Evolutionary conservation across 2,888 invertebrate species (phyloP).

Genomic region (Dryocosmus kuriphilus): DNA sequence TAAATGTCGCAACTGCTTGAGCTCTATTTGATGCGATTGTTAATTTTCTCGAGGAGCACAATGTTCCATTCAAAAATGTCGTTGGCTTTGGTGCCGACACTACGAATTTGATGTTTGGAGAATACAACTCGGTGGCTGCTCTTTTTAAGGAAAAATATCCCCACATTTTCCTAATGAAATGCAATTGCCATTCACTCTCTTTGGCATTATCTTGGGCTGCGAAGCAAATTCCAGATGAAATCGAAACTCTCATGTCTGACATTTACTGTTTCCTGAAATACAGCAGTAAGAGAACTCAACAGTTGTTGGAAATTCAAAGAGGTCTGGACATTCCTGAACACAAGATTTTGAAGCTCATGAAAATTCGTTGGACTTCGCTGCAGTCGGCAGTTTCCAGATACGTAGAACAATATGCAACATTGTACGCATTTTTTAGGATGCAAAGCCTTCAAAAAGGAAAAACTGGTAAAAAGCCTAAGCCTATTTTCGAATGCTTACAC

Average conservation of each 20-base stretch:
- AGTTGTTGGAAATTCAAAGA: constrained; percentile 62
- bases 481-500: constrained; percentile 38
- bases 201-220: constrained; percentile 67
- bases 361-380: constrained; percentile 60
- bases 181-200: constrained; percentile 70
- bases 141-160: no score
- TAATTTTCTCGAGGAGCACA: no score
- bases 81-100: no score
- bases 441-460: constrained; percentile 27
- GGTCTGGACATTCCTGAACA: constrained; percentile 62
- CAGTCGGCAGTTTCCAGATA: constrained; percentile 53
- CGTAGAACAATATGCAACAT: no score
- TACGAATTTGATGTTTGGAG: no score
- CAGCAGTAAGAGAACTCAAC: constrained; percentile 62
- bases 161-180: constrained; percentile 67
- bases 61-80: no score
- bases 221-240: constrained; percentile 62
- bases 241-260: constrained; percentile 65
- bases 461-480: constrained; percentile 20
- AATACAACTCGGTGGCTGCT: no score
- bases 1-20: no score
- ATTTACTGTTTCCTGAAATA: constrained; percentile 67
- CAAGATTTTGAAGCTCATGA: constrained; percentile 59
- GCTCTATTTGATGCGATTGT: no score
- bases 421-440: constrained; percentile 55